Base-by-base conservation (phyloP, 2,888 invertebrate genomes). In the Drosophila austrosaltans region DNA sequence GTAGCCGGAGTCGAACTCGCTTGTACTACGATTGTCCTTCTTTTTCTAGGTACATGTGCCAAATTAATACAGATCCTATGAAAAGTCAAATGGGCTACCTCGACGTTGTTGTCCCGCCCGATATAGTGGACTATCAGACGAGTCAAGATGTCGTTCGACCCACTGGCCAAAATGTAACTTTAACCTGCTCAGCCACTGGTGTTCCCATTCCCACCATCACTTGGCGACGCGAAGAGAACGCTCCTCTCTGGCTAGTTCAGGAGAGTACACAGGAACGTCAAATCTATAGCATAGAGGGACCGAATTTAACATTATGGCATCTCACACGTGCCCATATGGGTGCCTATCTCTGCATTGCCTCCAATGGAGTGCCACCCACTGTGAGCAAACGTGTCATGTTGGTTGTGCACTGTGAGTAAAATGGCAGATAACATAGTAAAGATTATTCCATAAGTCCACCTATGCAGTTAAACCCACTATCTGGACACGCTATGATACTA, bases 51-150 rank as follows among this genome's bases (percentile, higher is more conserved):
- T 98, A 97, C 93, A 97, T 97, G 97, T 98, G 97, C 78, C 97
- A 97, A 94, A 97, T 97, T 79, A 97, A 97, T 92, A 97, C 97
- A 0, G 97, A 97, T 91, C 98, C 98, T 0, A 97, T 98, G 97
- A 97, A 97, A 90, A 96, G 96, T 90, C 97, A 97, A 93, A 94
- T 96, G 73, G 97, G 97, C 48, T 97, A 96, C 91, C 93, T 98
- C 73, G 96, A 97, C 90, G 97, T 98, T 69, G 97, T 97, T 40
- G 97, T 97, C 72, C 96, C 97, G 36, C 97, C 97, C 67, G 97
- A 97, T 91, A 97, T 97, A 87, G 93, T 97, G 91, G 97, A 97
- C 93, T 95, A 96, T 90, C 96, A 96, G 48, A 97, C 97, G 62
- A 97, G 96, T 91, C 96, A 96, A 77, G 97, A 97, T 93, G 96